Base-by-base conservation (phyloP, 1,140 invertebrate genomes). In the Whitmania pigra region DNA sequence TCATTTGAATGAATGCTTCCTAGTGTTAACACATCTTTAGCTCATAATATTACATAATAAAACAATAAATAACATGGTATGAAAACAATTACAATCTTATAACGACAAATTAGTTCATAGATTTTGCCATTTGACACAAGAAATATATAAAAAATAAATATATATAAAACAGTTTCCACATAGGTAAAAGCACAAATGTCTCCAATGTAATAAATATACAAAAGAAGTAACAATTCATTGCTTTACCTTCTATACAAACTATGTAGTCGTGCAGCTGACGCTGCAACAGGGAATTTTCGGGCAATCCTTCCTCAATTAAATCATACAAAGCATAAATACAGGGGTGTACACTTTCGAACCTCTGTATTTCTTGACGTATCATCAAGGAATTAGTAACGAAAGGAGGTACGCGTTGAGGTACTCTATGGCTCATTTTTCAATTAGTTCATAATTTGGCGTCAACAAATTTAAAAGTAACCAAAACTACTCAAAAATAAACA, bases 261-360 rank as follows among this genome's bases (percentile, higher is more conserved):
- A 97, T 93, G 85, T 97, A 93, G 85, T 97, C 94, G 55, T 93
- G 85, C 75, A 97, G 93, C 85, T 94, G 92, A 82, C 94, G 92
- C 74, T 82, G 81, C 69, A 82, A 77, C 36, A 92, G 88, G 75
- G 94, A 86, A 74, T 89, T 85, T 53, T 86, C 57, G 4, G 57
- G 57, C 22, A 63, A 84, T 82, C 96, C 87, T 73, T 92, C 84
- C 74, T 97, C 94, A 76, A 97, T 92, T 78, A 97, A 85, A 85
- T 97, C 94, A 83, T 98, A 98, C 83, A 97, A 92, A 78, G 93
- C 92, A 85, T 98, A 98, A 81, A 98, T 98, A 75, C 91, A 95
- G 54, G 95, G 95, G 87, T 98, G 95, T 72, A 98, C 94, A 84
- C 91, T 94, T 85, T 98, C 94, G 79, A 98, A 98, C 76, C 95